phyloP scores from a whole-genome alignment of 2,113 vertebrate genomes.

The Diphyllodes magnificus region DNA sequence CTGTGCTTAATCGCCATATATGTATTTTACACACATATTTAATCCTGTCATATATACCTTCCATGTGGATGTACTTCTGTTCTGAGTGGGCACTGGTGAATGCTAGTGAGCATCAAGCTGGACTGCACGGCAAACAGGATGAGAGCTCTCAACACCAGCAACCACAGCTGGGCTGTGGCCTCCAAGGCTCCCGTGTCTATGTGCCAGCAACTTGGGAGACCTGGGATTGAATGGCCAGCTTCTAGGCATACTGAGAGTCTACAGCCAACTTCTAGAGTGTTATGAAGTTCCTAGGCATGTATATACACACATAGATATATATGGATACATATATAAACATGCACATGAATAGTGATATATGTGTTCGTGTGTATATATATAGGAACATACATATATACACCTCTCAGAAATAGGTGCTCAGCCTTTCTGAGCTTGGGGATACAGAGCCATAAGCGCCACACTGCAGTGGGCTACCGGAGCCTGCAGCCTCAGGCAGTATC shows the following conservation, averaged over 20 bases:
- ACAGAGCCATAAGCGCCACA: neutral
- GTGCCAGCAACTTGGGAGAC: neutral
- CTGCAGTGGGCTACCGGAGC: neutral
- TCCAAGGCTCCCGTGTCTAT: neutral
- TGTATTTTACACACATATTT: neutral
- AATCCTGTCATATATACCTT: neutral
- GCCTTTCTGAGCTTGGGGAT: neutral
- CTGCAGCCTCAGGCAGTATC: neutral
- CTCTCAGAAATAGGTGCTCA: neutral
- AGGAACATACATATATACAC: neutral
- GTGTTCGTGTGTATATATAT: fast-evolving
- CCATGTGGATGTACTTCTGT: neutral
- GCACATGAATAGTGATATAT: neutral
- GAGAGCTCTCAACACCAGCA: neutral
- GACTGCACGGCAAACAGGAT: neutral
- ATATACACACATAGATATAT: too few relatives aligned
- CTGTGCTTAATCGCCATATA: neutral
- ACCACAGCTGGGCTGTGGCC: neutral
- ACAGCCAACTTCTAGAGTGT: neutral
- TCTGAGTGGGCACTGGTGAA: neutral
- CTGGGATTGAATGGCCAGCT: neutral
- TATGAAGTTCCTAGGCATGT: neutral
- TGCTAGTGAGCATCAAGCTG: neutral
- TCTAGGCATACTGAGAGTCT: neutral
- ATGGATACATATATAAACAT: neutral